Evolutionary conservation across 2,797 vertebrate species (phyloP).

Genomic region (Notolepis coatsorum): DNA sequence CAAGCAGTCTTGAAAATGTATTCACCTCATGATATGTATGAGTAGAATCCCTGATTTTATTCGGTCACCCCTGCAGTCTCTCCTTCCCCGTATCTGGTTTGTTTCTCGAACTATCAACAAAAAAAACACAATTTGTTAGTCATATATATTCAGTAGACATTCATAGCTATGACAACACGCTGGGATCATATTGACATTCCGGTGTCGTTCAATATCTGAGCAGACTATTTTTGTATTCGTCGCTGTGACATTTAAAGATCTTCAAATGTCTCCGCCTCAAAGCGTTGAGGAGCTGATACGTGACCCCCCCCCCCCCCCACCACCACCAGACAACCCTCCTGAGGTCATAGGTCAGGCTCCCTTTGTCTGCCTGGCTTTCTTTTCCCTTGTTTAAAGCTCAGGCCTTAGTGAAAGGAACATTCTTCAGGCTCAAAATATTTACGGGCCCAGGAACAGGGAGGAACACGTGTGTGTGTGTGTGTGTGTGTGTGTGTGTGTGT

Average conservation of each 20-base stretch:
- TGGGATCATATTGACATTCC: slow-evolving; percentile 30
- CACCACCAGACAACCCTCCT: slow-evolving; percentile 19
- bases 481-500: slow-evolving; percentile 38
- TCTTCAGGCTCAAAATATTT: slow-evolving; percentile 77
- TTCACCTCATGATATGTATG: background rate
- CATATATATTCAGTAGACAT: slow-evolving; percentile 12
- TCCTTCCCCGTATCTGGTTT: background rate
- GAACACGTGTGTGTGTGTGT: slow-evolving; percentile 46
- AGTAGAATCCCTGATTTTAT: background rate
- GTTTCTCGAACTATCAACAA: slow-evolving; percentile 4
- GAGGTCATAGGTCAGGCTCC: slow-evolving; percentile 35
- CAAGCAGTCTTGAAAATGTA: background rate
- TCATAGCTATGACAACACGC: background rate
- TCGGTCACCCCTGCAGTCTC: no score
- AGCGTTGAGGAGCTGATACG: no score
- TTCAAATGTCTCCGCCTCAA: background rate
- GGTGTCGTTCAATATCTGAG: slow-evolving; percentile 31
- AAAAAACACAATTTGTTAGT: slow-evolving; percentile 7
- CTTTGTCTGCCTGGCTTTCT: slow-evolving; percentile 62
- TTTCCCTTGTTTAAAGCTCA: slow-evolving; percentile 66
- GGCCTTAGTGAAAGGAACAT: slow-evolving; percentile 72
- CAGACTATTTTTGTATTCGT: slow-evolving; percentile 37
- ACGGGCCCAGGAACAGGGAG: slow-evolving; percentile 65
- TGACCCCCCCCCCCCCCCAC: no score
- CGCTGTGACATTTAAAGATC: slow-evolving; percentile 49